Percentiles rank a stretch among this genome's conserved stretches.
These are phyloP conservation scores for Eristalis arbustorum DNA, from an alignment of 2,888 invertebrate genomes.

Conservation along the genomic window DNA sequence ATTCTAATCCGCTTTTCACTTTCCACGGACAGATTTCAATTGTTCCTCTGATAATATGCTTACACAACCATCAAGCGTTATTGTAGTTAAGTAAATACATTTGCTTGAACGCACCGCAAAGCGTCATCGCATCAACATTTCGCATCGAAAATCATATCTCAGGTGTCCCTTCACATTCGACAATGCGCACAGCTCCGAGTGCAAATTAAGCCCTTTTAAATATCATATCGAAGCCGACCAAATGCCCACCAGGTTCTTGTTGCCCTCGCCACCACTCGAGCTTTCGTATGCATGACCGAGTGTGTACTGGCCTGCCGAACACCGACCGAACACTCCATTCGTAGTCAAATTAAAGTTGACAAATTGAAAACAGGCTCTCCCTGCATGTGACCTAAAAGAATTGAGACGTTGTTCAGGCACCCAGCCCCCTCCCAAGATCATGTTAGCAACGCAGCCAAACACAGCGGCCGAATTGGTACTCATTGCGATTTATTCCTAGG, in stretches of 20 bases:
- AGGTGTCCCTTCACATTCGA: neutral
- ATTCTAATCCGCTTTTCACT: too few relatives aligned
- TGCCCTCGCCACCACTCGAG: slow-evolving; percentile 28
- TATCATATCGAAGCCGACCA: slow-evolving; percentile 47
- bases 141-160: neutral
- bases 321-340: slow-evolving; percentile 31
- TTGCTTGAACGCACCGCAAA: neutral
- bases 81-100: neutral
- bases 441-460: slow-evolving; percentile 29
- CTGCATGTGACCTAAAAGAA: slow-evolving; percentile 61
- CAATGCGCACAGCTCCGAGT: neutral
- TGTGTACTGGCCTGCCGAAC: neutral
- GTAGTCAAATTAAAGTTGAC: slow-evolving; percentile 65
- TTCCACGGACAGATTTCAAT: too few relatives aligned
- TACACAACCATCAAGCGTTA: too few relatives aligned
- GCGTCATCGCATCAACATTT: neutral
- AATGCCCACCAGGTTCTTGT: slow-evolving; percentile 48
- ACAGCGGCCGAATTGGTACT: slow-evolving; percentile 51
- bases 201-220: slow-evolving; percentile 21
- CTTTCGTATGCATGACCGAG: neutral
- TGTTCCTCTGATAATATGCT: too few relatives aligned
- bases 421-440: slow-evolving; percentile 19
- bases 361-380: slow-evolving; percentile 64
- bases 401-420: slow-evolving; percentile 35
- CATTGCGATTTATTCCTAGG: slow-evolving; percentile 55